phyloP scores from a whole-genome alignment of 2,888 invertebrate genomes.

The Xestobium rufovillosum region DNA sequence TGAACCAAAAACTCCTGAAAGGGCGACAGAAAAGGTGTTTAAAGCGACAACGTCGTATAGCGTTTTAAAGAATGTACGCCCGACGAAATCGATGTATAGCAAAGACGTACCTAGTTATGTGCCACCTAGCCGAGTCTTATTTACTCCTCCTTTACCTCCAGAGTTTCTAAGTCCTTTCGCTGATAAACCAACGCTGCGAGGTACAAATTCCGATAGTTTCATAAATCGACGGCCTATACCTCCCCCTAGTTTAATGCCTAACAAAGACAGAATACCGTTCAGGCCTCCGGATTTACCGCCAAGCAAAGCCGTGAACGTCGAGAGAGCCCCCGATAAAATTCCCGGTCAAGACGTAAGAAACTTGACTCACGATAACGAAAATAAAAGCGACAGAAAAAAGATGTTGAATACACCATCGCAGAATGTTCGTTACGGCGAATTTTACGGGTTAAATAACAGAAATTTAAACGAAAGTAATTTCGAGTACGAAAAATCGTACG shows the following conservation, averaged over 20 bases:
- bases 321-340: slow-evolving; percentile 30
- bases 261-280: slow-evolving; percentile 77
- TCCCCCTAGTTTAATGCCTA: slow-evolving; percentile 75
- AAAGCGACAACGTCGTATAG: slow-evolving; percentile 47
- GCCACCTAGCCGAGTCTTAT: slow-evolving; percentile 66
- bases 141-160: slow-evolving; percentile 77
- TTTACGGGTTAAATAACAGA: slow-evolving; percentile 31
- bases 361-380: slow-evolving; percentile 25
- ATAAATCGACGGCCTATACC: slow-evolving; percentile 70
- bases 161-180: slow-evolving; percentile 81
- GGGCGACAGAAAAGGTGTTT: slow-evolving; percentile 37
- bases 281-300: slow-evolving; percentile 55
- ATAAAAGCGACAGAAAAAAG: slow-evolving; percentile 57
- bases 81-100: slow-evolving; percentile 51
- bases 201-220: slow-evolving; percentile 56
- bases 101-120: slow-evolving; percentile 76
- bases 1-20: slow-evolving; percentile 27
- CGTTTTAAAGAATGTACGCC: slow-evolving; percentile 53
- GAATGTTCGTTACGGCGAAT: slow-evolving; percentile 46
- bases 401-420: slow-evolving; percentile 68
- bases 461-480: slow-evolving; percentile 39
- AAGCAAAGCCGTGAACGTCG: slow-evolving; percentile 36
- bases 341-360: slow-evolving; percentile 14
- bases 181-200: slow-evolving; percentile 77
- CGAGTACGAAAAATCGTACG: slow-evolving; percentile 44